Evolutionary conservation across 2,888 invertebrate species (phyloP), one percentile per base, ranked within the genome.

Genomic region (Ypsolopha sequella): DNA sequence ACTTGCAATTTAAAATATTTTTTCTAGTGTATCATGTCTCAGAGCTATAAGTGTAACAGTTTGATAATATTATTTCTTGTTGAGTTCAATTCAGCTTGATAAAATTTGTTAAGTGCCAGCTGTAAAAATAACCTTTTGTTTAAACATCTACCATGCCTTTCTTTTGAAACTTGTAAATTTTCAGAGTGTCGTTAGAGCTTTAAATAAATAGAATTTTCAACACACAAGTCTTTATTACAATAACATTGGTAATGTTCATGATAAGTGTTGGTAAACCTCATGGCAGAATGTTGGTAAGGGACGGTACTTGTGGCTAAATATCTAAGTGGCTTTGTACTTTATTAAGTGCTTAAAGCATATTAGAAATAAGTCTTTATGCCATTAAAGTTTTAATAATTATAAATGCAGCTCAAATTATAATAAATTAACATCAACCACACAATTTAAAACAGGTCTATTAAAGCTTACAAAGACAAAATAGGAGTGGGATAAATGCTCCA

Each of bases 401-500:
- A 43, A 43, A 43, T 43, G 43, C 43, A 43, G 43, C 43, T 13
- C 46, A 46, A n/a, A 43, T 43, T 13, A 43, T 43, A 7, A 14
- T n/a, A n/a, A 46, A 46, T 34, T 24, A 24, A 24, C 33, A 49
- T 14, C 38, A 41, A 39, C 39, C 48, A 48, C 48, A 36, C 35
- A 36, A n/a, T 24, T 13, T 36, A 48, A 36, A 41, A 44, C 45
- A 58, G 53, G 58, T 41, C 7, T 43, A 35, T 93, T 93, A 98
- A 84, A 98, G 92, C 88, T 95, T 97, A 87, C 98, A 98, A 59
- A 98, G 89, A 85, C 97, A 98, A 81, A 98, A 97, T 51, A 98
- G 88, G 60, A 98, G 86, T 52, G 98, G 98, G 74, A 98, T 93
- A 73, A 98, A 98, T 58, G 97, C 95, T 59, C 96, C 97, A 57